phyloP scores from a whole-genome alignment of 2,888 invertebrate species.

The Steromphala cineraria region DNA sequence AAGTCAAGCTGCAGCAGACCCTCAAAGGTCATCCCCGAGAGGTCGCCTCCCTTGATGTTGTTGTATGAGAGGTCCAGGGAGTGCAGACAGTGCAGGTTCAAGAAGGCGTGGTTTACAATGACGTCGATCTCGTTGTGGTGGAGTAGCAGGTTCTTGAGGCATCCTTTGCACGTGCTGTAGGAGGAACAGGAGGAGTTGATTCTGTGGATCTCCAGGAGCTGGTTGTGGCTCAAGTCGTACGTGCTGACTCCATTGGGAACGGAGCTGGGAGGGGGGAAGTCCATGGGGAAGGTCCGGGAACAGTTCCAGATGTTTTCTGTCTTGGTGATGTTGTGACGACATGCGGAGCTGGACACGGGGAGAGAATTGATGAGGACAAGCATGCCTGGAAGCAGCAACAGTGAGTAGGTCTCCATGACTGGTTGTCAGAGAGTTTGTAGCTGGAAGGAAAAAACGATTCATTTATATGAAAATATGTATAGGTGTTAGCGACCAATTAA shows the following conservation, averaged over 20 bases:
- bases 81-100: conserved; percentile 23
- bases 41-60: conserved; percentile 8
- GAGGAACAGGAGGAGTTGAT: conserved; percentile 1
- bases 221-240: conserved; percentile 12
- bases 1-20: conserved; percentile 10
- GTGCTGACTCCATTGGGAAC: neutral
- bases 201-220: neutral
- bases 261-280: neutral
- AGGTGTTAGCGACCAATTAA: too few species aligned
- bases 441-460: too few species aligned
- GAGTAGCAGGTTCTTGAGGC: conserved; percentile 23
- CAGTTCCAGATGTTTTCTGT: conserved; percentile 13
- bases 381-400: neutral
- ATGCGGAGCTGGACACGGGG: neutral
- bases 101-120: conserved; percentile 24
- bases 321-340: neutral
- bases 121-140: conserved; percentile 27
- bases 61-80: conserved; percentile 30
- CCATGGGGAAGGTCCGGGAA: neutral
- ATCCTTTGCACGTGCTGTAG: neutral
- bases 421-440: neutral
- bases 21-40: conserved; percentile 5
- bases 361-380: neutral
- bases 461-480: too few species aligned
- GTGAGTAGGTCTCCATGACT: neutral